Percentiles rank a stretch among this genome's conserved stretches.
These are phyloP conservation scores for Rhagologus leucostigma DNA, from an alignment of 2,113 vertebrate species.

Conservation along the genomic window DNA sequence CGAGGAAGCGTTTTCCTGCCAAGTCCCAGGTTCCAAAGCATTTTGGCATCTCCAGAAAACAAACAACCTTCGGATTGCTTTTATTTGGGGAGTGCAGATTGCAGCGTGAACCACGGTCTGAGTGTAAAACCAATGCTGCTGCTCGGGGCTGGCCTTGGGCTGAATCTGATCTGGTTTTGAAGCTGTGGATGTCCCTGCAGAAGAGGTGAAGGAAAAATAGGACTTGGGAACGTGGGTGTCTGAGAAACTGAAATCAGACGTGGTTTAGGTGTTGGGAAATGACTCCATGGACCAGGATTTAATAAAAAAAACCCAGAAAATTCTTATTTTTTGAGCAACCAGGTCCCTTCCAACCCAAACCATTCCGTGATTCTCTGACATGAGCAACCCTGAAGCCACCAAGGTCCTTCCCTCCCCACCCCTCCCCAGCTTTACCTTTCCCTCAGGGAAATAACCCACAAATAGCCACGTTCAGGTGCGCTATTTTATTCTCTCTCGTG, in stretches of 20 bases:
- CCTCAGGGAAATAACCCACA: background rate
- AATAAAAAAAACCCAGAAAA: background rate
- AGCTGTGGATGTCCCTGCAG: background rate
- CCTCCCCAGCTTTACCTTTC: background rate
- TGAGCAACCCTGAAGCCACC: background rate
- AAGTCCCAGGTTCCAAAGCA: background rate
- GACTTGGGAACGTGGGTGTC: background rate
- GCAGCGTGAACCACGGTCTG: accelerated
- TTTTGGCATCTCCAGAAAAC: conserved; percentile 20
- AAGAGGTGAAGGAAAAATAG: background rate
- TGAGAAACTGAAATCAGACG: background rate
- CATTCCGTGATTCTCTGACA: background rate
- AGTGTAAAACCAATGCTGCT: accelerated
- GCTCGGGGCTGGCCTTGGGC: background rate
- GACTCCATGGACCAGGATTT: background rate
- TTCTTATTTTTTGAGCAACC: background rate
- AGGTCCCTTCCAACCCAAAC: background rate
- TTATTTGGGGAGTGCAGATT: background rate
- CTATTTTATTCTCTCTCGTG: background rate
- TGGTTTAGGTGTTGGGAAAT: accelerated
- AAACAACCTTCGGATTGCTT: background rate
- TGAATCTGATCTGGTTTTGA: background rate
- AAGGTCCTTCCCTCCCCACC: background rate
- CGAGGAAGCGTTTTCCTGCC: conserved; percentile 17
- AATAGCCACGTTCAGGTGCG: accelerated